Percentiles rank a stretch among this genome's conserved stretches.
Evolutionary conservation across 2,797 vertebrate species (phyloP).

Genomic region (Paratrypauchen microcephalus): DNA sequence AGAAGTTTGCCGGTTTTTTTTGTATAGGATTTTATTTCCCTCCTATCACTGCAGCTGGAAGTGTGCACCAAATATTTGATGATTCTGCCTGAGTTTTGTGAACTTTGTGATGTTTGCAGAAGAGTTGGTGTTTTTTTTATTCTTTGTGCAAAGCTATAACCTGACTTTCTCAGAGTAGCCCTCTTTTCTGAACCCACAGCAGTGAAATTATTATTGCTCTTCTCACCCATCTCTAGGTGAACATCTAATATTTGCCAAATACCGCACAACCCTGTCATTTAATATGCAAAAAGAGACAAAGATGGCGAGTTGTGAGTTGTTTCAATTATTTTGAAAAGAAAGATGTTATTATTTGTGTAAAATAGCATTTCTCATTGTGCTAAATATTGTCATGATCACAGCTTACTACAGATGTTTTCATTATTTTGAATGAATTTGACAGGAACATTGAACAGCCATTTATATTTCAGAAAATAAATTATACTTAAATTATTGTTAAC

Average conservation of each 20-base stretch:
- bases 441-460: background rate
- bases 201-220: constrained; percentile 30
- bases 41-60: background rate
- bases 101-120: constrained; percentile 20
- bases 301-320: background rate
- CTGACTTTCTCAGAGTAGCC: constrained; percentile 2
- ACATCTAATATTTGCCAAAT: constrained; percentile 22
- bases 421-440: background rate
- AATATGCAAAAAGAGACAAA: constrained; percentile 10
- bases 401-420: background rate
- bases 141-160: background rate
- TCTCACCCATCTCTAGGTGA: constrained; percentile 23
- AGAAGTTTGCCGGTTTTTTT: background rate
- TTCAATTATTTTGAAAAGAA: background rate
- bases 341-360: background rate
- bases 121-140: constrained; percentile 10
- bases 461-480: too few species aligned
- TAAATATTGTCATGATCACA: background rate
- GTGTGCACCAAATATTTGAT: constrained; percentile 5
- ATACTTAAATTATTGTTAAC: too few species aligned
- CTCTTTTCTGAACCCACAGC: constrained; percentile 11
- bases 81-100: constrained; percentile 15
- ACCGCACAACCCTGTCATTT: constrained; percentile 5
- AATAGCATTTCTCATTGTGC: background rate
- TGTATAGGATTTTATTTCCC: background rate